These are phyloP conservation scores for Cichlasoma orientale DNA, from an alignment of 2,797 vertebrate species.

Conservation along the genomic window DNA sequence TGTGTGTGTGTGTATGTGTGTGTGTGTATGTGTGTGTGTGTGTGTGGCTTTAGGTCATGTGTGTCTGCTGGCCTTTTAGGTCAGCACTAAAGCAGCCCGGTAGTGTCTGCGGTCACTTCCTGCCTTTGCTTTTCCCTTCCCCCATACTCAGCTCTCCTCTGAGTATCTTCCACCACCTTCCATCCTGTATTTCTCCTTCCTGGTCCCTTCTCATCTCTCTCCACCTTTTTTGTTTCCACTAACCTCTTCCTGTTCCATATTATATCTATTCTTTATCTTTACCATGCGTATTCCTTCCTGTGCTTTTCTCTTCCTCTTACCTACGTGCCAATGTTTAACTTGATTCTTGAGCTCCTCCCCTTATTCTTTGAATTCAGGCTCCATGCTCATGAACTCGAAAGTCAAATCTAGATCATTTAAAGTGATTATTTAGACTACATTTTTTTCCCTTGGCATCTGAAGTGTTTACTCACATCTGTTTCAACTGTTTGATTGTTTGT, in stretches of 20 bases:
- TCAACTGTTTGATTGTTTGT: neutral
- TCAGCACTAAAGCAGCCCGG: conserved; percentile 13
- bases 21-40: neutral
- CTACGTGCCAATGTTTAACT: neutral
- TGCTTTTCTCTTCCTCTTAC: neutral
- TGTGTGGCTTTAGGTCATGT: conserved; percentile 24
- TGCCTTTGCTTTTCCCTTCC: conserved; percentile 10
- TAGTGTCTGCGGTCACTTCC: conserved; percentile 27
- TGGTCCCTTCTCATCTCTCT: neutral
- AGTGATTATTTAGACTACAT: neutral
- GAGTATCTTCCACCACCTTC: neutral
- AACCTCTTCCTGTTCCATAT: neutral
- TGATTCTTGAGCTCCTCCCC: neutral
- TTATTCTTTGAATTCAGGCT: neutral
- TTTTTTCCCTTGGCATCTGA: neutral
- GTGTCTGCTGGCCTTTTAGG: conserved; percentile 6
- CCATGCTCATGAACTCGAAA: too few relatives aligned
- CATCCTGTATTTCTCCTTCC: neutral
- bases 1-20: conserved; percentile 7
- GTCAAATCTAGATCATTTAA: neutral
- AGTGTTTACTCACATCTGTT: neutral
- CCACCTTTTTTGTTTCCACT: neutral
- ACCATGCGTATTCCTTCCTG: neutral
- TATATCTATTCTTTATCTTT: neutral
- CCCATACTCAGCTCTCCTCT: neutral